Evolutionary conservation across 35 echinoderm and acorn worm species (phyloP), one percentile per base, ranked within the genome.

Genomic region (Strongylocentrotus purpuratus): DNA sequence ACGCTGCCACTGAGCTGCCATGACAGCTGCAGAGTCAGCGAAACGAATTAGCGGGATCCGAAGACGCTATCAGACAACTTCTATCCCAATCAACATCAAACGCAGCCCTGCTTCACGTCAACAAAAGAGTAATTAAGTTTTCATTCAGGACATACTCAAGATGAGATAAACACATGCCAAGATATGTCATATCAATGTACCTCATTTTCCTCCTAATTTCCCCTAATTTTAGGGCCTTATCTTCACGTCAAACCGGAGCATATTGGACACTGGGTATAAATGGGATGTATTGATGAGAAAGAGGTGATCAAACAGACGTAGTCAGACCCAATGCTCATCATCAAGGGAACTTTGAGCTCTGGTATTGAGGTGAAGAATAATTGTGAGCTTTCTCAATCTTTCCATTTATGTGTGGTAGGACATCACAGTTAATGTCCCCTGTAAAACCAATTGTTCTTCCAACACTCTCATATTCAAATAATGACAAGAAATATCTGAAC

Each of bases 51-150:
- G 87, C 33, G 32, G 31, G n/a, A 31, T 33, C 87, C n/a, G 45
- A 89, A 89, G 87, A 33, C 87, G 11, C 32, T 45, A 89, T 45
- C 87, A 89, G 87, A 89, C 87, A 89, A 89, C 87, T 89, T 89
- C 87, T 7, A 89, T 32, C 87, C 31, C 87, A 89, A 89, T 89
- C 45, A 89, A 15, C 31, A 28, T 89, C 87, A 89, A 89, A 89
- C 15, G 12, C 18, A 46, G 87, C 87, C 87, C 33, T n/a, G 87
- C 12, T 17, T 33, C 87, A 89, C 87, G 45, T 89, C 87, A 89
- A 89, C 87, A 89, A 89, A 89, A 89, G 87, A 89, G 87, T 89
- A 89, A 89, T 89, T 89, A 89, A 89, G 87, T 89, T 89, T 89
- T 89, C 87, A 89, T 89, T 89, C 87, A 41, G 87, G 33, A 18